phyloP scores from a whole-genome alignment of 2,113 vertebrate genomes.

The Cercopithecus mona region DNA sequence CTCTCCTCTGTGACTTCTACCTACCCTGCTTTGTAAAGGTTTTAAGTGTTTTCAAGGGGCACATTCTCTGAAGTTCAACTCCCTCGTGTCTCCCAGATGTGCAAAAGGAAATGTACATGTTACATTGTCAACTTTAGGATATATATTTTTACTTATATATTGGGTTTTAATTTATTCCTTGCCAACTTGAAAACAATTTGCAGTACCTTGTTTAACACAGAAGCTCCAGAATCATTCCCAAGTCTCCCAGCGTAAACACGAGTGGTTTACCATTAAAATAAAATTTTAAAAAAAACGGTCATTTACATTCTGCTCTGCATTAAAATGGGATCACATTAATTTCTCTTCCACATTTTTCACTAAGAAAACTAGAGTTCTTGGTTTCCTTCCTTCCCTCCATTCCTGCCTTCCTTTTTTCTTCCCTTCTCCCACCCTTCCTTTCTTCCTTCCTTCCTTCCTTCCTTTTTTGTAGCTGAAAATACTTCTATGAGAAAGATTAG shows the following conservation, averaged over 20 bases:
- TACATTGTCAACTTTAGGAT: not conserved
- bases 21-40: not conserved
- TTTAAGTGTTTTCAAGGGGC: not conserved
- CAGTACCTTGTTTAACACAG: not conserved
- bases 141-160: not conserved
- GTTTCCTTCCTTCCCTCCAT: not conserved
- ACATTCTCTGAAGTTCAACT: not conserved
- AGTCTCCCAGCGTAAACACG: not conserved
- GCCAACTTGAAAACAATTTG: not conserved
- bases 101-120: not conserved
- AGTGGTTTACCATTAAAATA: not conserved
- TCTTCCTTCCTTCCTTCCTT: not conserved
- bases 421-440: too few species aligned
- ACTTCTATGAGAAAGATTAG: not conserved
- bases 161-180: slow-evolving; percentile 41
- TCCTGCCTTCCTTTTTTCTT: not conserved
- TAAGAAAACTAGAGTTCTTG: not conserved
- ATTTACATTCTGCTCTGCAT: slow-evolving; percentile 16
- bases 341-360: slow-evolving; percentile 22
- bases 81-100: not conserved
- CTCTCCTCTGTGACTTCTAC: not conserved
- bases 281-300: not conserved
- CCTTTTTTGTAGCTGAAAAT: not conserved
- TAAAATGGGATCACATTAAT: slow-evolving; percentile 32
- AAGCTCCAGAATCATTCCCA: not conserved